Percentiles rank a stretch among this genome's conserved stretches.
Conservation (phyloP, 2,113 vertebrate genomes). For the Tyrannus savana region DNA sequence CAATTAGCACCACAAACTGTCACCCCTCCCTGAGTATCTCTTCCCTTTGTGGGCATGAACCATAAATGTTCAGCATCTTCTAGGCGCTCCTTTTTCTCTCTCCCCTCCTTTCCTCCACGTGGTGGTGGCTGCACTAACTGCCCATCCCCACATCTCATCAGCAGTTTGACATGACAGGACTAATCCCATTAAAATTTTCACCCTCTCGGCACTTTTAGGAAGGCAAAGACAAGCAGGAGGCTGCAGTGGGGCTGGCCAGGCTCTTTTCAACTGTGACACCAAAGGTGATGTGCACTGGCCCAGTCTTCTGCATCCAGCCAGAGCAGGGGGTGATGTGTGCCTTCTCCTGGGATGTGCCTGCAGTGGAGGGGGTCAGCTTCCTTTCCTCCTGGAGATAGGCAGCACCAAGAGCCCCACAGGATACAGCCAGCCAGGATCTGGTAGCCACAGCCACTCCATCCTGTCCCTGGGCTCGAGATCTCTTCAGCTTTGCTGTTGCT, state of each 20-base stretch:
- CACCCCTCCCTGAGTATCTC: background rate
- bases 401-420: background rate
- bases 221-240: background rate
- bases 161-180: background rate
- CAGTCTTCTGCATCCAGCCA: background rate
- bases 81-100: background rate
- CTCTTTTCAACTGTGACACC: background rate
- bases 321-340: background rate
- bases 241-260: background rate
- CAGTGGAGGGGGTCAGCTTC: background rate
- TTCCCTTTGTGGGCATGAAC: background rate
- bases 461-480: background rate
- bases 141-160: background rate
- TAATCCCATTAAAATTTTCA: background rate
- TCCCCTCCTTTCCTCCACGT: background rate
- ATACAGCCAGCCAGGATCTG: background rate
- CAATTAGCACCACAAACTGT: slow-evolving; percentile 35
- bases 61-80: background rate
- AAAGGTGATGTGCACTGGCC: background rate
- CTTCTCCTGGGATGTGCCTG: background rate
- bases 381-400: background rate
- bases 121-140: background rate
- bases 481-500: background rate
- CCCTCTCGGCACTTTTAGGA: background rate
- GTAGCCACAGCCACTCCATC: background rate